These are phyloP conservation scores for Drosophila burlai DNA, from an alignment of 1,140 invertebrate species.

Conservation along the genomic window DNA sequence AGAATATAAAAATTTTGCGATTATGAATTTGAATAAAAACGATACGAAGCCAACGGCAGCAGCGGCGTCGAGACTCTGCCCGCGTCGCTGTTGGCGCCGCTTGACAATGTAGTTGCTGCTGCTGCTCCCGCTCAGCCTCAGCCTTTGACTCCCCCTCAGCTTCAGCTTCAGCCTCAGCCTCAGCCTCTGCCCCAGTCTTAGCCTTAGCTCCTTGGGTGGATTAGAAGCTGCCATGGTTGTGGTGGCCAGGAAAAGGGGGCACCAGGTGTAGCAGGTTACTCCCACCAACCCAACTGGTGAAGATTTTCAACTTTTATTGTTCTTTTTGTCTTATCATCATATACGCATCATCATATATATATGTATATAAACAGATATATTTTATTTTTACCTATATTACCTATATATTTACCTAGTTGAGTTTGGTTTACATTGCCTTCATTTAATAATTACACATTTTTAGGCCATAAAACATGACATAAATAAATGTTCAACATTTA, in stretches of 20 bases:
- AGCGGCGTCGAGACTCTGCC: slow-evolving; percentile 30
- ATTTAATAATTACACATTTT: no score
- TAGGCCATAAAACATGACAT: no score
- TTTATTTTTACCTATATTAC: no score
- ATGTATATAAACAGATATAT: neutral
- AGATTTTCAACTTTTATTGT: neutral
- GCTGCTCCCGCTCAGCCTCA: neutral
- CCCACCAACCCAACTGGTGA: neutral
- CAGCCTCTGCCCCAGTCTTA: neutral
- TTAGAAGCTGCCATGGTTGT: slow-evolving; percentile 57
- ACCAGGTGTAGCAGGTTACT: neutral
- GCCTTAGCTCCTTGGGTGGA: slow-evolving; percentile 46
- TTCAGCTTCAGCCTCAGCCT: neutral
- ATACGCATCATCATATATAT: neutral
- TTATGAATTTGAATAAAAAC: slow-evolving; percentile 85
- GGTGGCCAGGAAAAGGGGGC: slow-evolving; percentile 2
- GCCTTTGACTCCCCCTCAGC: neutral
- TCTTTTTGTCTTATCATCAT: neutral
- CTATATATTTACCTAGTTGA: neutral
- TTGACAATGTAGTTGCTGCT: slow-evolving; percentile 28
- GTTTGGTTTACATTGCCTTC: no score
- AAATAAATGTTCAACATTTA: no score
- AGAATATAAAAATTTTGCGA: slow-evolving; percentile 84
- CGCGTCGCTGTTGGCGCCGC: slow-evolving; percentile 4
- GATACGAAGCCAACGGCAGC: slow-evolving; percentile 70